Evolutionary conservation across 2,113 vertebrate genomes (phyloP), one percentile per base, ranked within the genome.

Genomic region (Neodon shergylaensis): DNA sequence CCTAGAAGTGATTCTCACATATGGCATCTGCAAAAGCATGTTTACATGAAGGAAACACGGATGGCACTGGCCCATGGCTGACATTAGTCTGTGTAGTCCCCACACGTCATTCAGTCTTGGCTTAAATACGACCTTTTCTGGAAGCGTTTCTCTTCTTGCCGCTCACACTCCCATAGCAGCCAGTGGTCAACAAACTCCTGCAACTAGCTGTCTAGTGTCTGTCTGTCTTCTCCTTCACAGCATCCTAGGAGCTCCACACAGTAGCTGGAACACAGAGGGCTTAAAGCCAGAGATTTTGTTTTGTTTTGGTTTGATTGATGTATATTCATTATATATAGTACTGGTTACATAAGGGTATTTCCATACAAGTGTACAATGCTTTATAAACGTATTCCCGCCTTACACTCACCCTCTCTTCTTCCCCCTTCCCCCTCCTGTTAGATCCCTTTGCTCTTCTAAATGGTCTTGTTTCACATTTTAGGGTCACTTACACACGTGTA

Each of bases 141-240:
- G 24, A 33, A 96, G 52, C 1, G 49, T 76, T 94, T 89, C 79
- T 95, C 17, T 74, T 79, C 47, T 70, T 7, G n/a, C 4, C 28
- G 54, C 33, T 61, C 42, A 58, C 47, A 47, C 8, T 85, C 13
- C 79, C 47, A 31, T 7, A 19, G 11, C 44, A 82, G 21, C 31
- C 47, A 95, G 49, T 22, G 44, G 42, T 39, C 31, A 93, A 68
- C 26, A 83, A 10, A 92, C 4, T 14, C 0, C 17, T 65, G 54
- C 74, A 90, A 68, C 88, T 88, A 61, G 33, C 63, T 96, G 26
- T 47, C 78, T 82, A 82, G 82, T 26, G 24, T 94, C 92, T 84
- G 5, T 70, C 61, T 84, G 47, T 93, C 49, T 91, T 73, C 58
- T 58, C 58, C 17, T 61, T 14, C 94, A 49, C 54, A 52, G 24